A percentile compares a stretch with the other conserved stretches of the same genome.
phyloP scores from a whole-genome alignment of 2,888 invertebrate species.

The Sinhomidia bicolor region DNA sequence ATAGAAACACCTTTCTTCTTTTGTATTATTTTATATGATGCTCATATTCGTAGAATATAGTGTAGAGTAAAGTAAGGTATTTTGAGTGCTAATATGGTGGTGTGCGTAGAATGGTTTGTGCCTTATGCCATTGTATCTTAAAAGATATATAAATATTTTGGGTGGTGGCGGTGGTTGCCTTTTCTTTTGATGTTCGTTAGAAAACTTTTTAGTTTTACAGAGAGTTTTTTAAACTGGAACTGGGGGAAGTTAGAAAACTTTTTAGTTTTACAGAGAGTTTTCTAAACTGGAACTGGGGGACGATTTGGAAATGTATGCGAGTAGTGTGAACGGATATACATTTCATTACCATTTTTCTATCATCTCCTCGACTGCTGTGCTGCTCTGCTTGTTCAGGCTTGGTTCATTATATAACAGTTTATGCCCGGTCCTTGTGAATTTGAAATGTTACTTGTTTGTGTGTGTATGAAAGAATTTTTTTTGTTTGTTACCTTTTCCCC shows the following conservation, averaged over 20 bases:
- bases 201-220: not conserved
- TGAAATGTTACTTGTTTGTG: not conserved
- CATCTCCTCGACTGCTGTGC: conserved; percentile 5
- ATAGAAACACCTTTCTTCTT: conserved; percentile 40
- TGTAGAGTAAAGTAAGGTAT: too few relatives aligned
- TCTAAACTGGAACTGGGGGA: not conserved
- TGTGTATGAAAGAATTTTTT: conserved; percentile 4
- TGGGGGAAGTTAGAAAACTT: not conserved
- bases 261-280: not conserved
- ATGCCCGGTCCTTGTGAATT: not conserved
- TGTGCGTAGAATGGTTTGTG: not conserved
- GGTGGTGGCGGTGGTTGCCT: not conserved
- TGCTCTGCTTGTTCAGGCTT: not conserved
- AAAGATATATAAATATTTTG: not conserved
- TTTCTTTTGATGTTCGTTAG: not conserved
- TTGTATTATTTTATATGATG: too few relatives aligned
- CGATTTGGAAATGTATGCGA: not conserved
- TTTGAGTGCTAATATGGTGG: too few relatives aligned
- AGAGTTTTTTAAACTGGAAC: not conserved
- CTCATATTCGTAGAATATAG: not conserved
- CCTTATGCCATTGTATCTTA: not conserved
- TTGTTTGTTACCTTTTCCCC: conserved; percentile 21
- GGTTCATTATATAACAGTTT: not conserved
- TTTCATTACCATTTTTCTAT: conserved; percentile 54
- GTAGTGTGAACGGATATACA: conserved; percentile 1